Evolutionary conservation across 2,113 vertebrate genomes (phyloP), one percentile per base, ranked within the genome.

Genomic region (Orcinus orca): DNA sequence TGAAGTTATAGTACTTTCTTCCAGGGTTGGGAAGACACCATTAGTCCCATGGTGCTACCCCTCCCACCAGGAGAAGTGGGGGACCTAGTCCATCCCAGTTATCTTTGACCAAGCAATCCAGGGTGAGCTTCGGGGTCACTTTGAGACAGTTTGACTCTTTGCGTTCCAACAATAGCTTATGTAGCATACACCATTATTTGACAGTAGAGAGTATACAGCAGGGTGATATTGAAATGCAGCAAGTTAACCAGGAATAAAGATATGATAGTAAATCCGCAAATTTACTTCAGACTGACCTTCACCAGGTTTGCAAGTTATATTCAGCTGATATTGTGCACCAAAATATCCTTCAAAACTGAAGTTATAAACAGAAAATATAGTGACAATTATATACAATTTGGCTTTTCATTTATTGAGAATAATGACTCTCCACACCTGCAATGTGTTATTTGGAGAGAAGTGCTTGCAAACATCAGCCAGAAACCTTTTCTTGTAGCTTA

Each of bases 391-490:
- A 77, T 47, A 67, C 47, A 84, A 74, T 90, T 92, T 90, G 13
- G 20, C 50, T 95, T 97, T 96, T 88, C 62, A 71, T 87, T 96
- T 92, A 87, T 92, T 87, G 95, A 88, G 76, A 97, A 90, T 94
- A 88, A 93, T 80, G 60, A 91, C 84, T 95, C 14, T 73, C 53
- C 91, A 97, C 93, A 97, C 93, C 97, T 97, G 96, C 97, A 85
- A 41, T 38, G 71, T 90, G 70, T 94, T 96, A 83, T 95, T 95
- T 95, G 93, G 92, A 87, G 77, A 92, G 88, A 97, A 38, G 15
- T 93, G 92, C 94, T 93, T 97, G 94, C 92, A 95, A 92, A 88
- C 92, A 82, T 85, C 85, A 90, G 70, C 93, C 1, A 3, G 90
- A 90, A 94, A 50, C 65, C n/a, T 87, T 93, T 86, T 90, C 62